A percentile compares a stretch with the other conserved stretches of the same genome.
phyloP scores from a whole-genome alignment of 2,888 invertebrate genomes.

The Coremacera marginata region DNA sequence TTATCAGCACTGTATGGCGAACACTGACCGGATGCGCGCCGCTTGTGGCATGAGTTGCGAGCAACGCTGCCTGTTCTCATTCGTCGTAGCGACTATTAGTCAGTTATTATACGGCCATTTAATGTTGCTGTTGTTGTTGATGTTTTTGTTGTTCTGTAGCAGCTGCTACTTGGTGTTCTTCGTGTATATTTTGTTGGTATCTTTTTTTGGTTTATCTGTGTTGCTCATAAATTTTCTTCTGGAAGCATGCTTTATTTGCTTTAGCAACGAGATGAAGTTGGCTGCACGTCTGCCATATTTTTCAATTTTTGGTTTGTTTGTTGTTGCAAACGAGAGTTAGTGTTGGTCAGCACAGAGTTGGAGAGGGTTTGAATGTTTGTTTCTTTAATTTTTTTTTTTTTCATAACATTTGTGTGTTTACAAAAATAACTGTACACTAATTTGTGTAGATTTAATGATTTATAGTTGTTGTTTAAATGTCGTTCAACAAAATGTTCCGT shows the following conservation, averaged over 20 bases:
- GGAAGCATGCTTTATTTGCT: background rate
- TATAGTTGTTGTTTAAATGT: slow-evolving; percentile 7
- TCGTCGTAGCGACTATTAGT: background rate
- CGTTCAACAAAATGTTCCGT: too few species aligned
- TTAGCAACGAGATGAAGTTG: slow-evolving; percentile 13
- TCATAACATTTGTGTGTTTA: too few species aligned
- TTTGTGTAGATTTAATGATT: background rate
- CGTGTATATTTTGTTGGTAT: too few species aligned
- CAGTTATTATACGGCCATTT: background rate
- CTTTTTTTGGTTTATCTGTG: background rate
- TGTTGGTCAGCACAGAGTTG: too few species aligned
- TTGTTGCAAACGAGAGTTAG: background rate
- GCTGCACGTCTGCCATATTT: background rate
- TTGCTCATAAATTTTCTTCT: slow-evolving; percentile 8
- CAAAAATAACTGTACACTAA: background rate
- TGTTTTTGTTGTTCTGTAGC: background rate
- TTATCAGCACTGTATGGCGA: background rate
- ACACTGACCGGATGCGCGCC: background rate
- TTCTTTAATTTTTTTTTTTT: background rate
- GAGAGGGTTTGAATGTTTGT: background rate
- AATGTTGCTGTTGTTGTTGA: background rate
- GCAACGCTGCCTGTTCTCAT: background rate
- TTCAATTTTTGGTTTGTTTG: background rate
- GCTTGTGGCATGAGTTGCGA: background rate
- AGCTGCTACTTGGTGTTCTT: background rate